Conservation (phyloP, 64 coral and sea anemone species). For the Stichodactyla mertensii region DNA sequence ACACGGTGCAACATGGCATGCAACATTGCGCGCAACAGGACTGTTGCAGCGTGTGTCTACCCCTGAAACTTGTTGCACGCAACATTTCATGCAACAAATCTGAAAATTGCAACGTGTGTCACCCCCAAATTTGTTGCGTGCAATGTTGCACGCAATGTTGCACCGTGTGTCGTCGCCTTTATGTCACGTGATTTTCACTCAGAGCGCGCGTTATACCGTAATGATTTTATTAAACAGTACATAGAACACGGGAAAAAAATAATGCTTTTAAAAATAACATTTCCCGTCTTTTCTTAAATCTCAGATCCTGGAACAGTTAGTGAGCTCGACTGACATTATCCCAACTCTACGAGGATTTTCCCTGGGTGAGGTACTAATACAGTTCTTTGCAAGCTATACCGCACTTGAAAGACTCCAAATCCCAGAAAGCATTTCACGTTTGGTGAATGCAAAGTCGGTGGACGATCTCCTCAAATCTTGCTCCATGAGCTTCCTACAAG, state of each 20-base stretch:
- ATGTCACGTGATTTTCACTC: no score
- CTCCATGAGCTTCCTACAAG: slow-evolving; percentile 50
- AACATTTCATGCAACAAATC: no score
- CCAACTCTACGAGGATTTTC: background rate
- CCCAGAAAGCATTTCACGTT: slow-evolving; percentile 49
- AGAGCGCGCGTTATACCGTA: no score
- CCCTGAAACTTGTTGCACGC: no score
- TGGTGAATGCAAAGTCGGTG: slow-evolving; percentile 53
- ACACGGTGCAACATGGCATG: no score
- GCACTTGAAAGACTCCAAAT: slow-evolving; percentile 48
- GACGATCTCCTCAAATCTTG: slow-evolving; percentile 55
- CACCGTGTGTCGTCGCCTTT: no score
- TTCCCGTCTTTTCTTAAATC: background rate
- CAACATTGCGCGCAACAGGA: no score
- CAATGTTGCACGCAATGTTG: no score
- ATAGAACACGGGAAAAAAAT: background rate
- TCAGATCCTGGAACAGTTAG: background rate
- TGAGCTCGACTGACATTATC: background rate
- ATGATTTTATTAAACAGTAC: no score
- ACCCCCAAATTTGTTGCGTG: no score
- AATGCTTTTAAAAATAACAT: background rate
- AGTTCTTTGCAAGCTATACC: slow-evolving; percentile 59
- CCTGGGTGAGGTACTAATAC: slow-evolving; percentile 56
- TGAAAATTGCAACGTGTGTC: no score
- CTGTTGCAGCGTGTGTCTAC: no score